A percentile compares a stretch with the other conserved stretches of the same genome.
Evolutionary conservation across 2,113 vertebrate genomes (phyloP).

Genomic region (Paraplagusia blochii): DNA sequence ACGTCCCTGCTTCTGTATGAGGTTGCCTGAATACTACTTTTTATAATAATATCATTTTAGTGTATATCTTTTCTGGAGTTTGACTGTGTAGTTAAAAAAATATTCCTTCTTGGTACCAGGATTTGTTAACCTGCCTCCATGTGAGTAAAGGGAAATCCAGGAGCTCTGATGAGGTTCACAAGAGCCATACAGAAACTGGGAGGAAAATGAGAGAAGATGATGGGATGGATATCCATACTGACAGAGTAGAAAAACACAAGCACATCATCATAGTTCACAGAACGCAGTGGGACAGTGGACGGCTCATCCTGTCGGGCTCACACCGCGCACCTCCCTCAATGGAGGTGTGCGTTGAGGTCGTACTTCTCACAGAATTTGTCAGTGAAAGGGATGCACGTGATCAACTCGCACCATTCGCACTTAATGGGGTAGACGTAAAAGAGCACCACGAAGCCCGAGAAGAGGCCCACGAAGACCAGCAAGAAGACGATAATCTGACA

Average conservation of each 20-base stretch:
- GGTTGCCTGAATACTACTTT: constrained; percentile 67
- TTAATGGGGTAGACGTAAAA: constrained; percentile 95
- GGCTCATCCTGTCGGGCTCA: neutral
- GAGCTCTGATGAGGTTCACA: constrained; percentile 42
- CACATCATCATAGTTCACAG: constrained; percentile 63
- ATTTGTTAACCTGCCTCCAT: constrained; percentile 40
- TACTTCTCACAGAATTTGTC: constrained; percentile 99
- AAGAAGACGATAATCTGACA: constrained; percentile 95
- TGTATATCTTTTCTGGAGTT: constrained; percentile 41
- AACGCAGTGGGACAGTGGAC: constrained; percentile 18
- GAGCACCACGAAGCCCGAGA: constrained; percentile 91
- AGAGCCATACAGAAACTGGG: constrained; percentile 52
- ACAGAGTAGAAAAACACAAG: constrained; percentile 66
- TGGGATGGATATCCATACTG: constrained; percentile 49
- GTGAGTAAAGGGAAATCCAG: constrained; percentile 45
- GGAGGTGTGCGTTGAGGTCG: constrained; percentile 94
- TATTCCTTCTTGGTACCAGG: constrained; percentile 60
- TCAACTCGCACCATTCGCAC: constrained; percentile 95
- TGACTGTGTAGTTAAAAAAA: constrained; percentile 56
- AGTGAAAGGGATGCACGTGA: constrained; percentile 98
- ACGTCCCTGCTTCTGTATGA: constrained; percentile 74
- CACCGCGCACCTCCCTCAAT: constrained; percentile 78
- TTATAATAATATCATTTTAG: constrained; percentile 21
- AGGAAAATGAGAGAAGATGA: constrained; percentile 50
- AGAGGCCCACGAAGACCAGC: constrained; percentile 90